Conservation (phyloP, 64 coral and sea anemone genomes). For the Actinia equina region DNA sequence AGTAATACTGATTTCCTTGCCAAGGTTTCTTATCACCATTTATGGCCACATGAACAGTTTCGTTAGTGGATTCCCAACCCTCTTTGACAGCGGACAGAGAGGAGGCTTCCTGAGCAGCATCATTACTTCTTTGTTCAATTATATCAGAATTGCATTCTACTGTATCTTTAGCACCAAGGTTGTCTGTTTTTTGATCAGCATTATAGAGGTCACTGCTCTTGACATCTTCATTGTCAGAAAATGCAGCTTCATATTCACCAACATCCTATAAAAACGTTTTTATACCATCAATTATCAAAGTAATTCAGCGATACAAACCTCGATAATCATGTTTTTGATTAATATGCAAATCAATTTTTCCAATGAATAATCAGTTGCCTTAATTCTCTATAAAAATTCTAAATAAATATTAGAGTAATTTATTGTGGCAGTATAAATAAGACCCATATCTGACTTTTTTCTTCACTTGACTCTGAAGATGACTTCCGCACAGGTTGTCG, state of each 20-base stretch:
- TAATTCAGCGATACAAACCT: neutral
- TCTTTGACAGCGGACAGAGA: neutral
- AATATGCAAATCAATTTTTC: too few species aligned
- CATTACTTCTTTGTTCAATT: neutral
- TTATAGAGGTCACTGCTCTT: neutral
- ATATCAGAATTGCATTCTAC: neutral
- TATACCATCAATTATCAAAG: too few species aligned
- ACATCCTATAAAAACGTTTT: neutral
- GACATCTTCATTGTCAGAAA: conserved; percentile 63
- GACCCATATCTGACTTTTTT: too few species aligned
- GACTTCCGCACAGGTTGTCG: too few species aligned
- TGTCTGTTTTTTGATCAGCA: neutral
- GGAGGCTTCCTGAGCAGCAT: neutral
- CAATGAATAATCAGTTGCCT: too few species aligned
- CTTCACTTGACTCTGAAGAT: too few species aligned
- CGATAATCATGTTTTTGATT: too few species aligned
- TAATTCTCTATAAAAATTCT: too few species aligned
- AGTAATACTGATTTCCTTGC: conserved; percentile 10
- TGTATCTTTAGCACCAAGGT: neutral
- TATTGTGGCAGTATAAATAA: too few species aligned
- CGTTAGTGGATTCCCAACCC: neutral
- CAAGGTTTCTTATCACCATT: neutral
- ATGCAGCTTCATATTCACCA: conserved; percentile 82
- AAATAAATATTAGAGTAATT: neutral
- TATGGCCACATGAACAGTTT: neutral